These are phyloP conservation scores for Saccostrea glomerata DNA, from an alignment of 1,140 invertebrate species.

Conservation along the genomic window DNA sequence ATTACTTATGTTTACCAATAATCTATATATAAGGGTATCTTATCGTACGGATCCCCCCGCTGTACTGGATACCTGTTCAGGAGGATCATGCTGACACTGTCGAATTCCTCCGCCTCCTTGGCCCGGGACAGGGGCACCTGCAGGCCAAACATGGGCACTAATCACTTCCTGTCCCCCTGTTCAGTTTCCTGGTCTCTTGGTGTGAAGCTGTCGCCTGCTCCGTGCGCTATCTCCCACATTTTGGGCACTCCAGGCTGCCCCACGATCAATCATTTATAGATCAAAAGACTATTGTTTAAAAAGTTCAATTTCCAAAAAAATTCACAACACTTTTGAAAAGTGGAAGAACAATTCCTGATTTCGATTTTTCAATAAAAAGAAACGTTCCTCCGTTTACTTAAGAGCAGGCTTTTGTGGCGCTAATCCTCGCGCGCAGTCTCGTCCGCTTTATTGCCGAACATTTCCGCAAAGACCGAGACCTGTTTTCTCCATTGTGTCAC, in stretches of 20 bases:
- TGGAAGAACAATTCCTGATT: constrained; percentile 28
- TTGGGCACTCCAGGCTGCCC: background rate
- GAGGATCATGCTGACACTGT: constrained; percentile 21
- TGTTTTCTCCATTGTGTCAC: background rate
- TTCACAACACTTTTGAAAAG: constrained; percentile 20
- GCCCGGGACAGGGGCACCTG: constrained; percentile 21
- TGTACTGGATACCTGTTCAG: background rate
- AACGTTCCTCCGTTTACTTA: background rate
- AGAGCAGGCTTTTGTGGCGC: constrained; percentile 5
- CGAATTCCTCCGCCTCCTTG: background rate
- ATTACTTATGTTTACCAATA: constrained; percentile 14
- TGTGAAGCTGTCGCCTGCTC: background rate
- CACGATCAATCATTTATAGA: constrained; percentile 13
- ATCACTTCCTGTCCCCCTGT: constrained; percentile 2
- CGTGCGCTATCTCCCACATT: constrained; percentile 21
- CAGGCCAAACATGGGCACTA: constrained; percentile 4
- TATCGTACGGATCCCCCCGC: constrained; percentile 2
- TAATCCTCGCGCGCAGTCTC: constrained; percentile 21
- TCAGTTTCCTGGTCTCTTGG: background rate
- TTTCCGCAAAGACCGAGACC: constrained; percentile 7
- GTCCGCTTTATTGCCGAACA: constrained; percentile 32
- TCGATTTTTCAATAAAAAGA: constrained; percentile 26
- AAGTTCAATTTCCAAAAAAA: constrained; percentile 3
- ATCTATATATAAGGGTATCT: constrained; percentile 8
- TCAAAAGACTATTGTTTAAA: constrained; percentile 17